Evolutionary conservation across 2,113 vertebrate genomes (phyloP).

Genomic region (Neolamprologus toae): DNA sequence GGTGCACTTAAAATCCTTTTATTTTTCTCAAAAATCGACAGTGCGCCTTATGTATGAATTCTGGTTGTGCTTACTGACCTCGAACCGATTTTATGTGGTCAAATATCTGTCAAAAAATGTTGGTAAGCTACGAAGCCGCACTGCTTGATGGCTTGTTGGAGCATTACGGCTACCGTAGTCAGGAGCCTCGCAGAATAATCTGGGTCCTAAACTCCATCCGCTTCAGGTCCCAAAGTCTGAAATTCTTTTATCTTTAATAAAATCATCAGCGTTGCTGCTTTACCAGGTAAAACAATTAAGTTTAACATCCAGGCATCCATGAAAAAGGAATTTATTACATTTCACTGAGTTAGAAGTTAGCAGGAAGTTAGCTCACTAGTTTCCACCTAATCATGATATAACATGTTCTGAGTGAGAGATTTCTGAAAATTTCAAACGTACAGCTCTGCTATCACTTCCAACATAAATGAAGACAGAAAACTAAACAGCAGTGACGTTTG

Average conservation of each 20-base stretch:
- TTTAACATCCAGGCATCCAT: neutral
- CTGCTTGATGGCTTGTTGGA: neutral
- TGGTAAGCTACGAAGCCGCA: neutral
- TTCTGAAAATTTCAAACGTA: neutral
- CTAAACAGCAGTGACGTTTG: neutral
- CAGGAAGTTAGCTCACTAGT: neutral
- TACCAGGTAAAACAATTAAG: neutral
- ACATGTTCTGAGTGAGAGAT: neutral
- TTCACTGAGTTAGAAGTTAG: neutral
- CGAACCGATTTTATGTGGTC: neutral
- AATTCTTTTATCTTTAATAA: neutral
- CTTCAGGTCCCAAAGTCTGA: neutral
- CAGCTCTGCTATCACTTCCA: neutral
- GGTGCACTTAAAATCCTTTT: neutral
- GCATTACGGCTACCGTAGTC: neutral
- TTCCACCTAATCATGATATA: neutral
- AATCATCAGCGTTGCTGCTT: neutral
- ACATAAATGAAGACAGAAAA: neutral
- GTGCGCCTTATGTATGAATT: neutral
- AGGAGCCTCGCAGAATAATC: rapidly evolving
- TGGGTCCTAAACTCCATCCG: rapidly evolving
- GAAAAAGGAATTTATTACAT: neutral
- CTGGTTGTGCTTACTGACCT: neutral
- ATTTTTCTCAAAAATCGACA: neutral
- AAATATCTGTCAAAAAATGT: neutral